Evolutionary conservation across 35 echinoderm and acorn worm species (phyloP).

Genomic region (Chiridota heheva): DNA sequence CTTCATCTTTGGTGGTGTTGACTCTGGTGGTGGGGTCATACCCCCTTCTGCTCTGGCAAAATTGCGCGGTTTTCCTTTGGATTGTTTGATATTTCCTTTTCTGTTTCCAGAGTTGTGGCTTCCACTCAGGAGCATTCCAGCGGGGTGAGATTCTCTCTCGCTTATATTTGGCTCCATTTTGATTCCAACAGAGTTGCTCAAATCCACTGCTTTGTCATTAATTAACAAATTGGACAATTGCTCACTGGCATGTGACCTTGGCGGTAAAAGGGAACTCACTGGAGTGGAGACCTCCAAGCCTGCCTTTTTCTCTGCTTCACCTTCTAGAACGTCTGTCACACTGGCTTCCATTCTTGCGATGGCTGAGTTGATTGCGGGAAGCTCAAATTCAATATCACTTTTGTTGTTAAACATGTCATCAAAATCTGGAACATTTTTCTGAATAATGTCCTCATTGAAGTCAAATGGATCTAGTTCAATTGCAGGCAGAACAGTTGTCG

Average conservation of each 20-base stretch:
- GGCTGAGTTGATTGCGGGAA: slow-evolving; percentile 63
- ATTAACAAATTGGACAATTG: too few relatives aligned
- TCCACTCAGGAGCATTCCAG: too few relatives aligned
- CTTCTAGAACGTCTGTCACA: slow-evolving; percentile 7
- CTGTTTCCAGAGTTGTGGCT: background rate
- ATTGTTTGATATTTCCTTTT: slow-evolving; percentile 33
- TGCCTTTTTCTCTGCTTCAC: slow-evolving; percentile 15
- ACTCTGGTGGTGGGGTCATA: slow-evolving; percentile 20
- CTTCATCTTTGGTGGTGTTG: slow-evolving; percentile 36
- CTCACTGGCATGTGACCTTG: too few relatives aligned
- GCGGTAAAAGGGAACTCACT: background rate
- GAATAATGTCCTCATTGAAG: slow-evolving; percentile 26
- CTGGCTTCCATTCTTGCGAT: slow-evolving; percentile 55
- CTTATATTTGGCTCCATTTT: too few relatives aligned
- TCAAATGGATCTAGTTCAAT: slow-evolving; percentile 53
- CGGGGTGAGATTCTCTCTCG: too few relatives aligned
- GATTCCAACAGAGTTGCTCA: too few relatives aligned
- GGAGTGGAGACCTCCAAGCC: background rate
- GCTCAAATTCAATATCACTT: slow-evolving; percentile 32
- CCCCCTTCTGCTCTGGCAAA: slow-evolving; percentile 57
- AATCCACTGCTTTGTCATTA: too few relatives aligned
- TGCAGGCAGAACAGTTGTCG: too few relatives aligned
- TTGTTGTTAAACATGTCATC: slow-evolving; percentile 40
- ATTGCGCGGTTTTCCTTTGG: slow-evolving; percentile 87
- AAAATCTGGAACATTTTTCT: slow-evolving; percentile 47